phyloP scores from a whole-genome alignment of 1,140 invertebrate genomes.

The Anastrepha obliqua region DNA sequence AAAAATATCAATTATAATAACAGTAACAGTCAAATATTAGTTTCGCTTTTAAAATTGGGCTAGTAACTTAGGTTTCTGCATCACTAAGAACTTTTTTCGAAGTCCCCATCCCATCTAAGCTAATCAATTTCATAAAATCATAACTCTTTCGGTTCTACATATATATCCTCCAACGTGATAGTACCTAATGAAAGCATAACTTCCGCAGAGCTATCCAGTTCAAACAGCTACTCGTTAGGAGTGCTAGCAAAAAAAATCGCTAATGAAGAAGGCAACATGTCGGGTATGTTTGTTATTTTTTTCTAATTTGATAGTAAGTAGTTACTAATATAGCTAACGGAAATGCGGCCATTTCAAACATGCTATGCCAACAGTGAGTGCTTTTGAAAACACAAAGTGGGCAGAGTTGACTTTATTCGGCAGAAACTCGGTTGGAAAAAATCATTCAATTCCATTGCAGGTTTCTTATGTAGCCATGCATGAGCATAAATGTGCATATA shows the following conservation, averaged over 20 bases:
- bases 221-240: too few relatives aligned
- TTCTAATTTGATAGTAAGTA: neutral
- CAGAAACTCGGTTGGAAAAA: neutral
- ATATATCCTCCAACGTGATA: too few relatives aligned
- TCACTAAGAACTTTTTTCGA: too few relatives aligned
- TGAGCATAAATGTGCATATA: neutral
- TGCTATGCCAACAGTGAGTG: neutral
- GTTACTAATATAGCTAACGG: conserved; percentile 26
- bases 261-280: conserved; percentile 10
- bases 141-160: too few relatives aligned
- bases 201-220: too few relatives aligned
- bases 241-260: neutral
- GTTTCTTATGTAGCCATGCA: neutral
- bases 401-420: neutral
- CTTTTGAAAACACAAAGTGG: neutral
- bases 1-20: too few relatives aligned
- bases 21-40: too few relatives aligned
- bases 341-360: conserved; percentile 18
- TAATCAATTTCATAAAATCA: too few relatives aligned
- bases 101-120: too few relatives aligned
- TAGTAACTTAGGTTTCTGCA: too few relatives aligned
- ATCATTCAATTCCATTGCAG: conserved; percentile 11
- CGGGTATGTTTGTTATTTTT: neutral
- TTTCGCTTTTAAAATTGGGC: too few relatives aligned
- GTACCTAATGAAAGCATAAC: too few relatives aligned